Conservation (phyloP, 2,888 invertebrate species). For the Gymnoscelis rufifasciata region DNA sequence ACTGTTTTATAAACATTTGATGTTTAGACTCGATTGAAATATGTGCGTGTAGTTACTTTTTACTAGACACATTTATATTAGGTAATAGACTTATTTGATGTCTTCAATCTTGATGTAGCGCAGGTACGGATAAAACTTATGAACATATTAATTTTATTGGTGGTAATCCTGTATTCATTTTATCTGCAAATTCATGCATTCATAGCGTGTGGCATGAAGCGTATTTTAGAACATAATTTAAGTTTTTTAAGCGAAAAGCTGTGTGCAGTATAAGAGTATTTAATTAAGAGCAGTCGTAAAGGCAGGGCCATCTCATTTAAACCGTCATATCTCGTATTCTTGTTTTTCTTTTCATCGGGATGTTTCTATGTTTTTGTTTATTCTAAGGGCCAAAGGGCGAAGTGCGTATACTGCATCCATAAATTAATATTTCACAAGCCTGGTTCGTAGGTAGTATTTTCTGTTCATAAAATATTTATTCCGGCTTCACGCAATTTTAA, state of each 20-base stretch:
- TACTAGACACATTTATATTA: too few species aligned
- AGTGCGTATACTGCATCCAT: slow-evolving; percentile 24
- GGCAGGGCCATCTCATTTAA: background rate
- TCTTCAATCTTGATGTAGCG: too few species aligned
- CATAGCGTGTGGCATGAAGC: too few species aligned
- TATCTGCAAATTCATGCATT: too few species aligned
- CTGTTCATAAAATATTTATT: background rate
- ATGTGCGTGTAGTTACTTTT: too few species aligned
- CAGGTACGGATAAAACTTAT: too few species aligned
- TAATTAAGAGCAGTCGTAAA: slow-evolving; percentile 4
- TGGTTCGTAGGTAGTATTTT: background rate
- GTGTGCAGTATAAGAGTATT: background rate
- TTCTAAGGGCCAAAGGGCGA: slow-evolving; percentile 24
- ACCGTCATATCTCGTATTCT: background rate
- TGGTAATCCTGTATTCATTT: too few species aligned
- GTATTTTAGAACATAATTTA: background rate
- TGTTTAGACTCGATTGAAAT: too few species aligned
- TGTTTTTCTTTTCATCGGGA: background rate
- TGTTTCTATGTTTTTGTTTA: slow-evolving; percentile 4
- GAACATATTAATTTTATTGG: too few species aligned
- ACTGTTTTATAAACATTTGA: too few species aligned
- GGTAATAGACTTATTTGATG: too few species aligned
- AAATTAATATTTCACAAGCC: slow-evolving; percentile 34
- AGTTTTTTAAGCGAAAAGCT: background rate
- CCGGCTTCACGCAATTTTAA: too few species aligned